These are phyloP conservation scores for Corythornis leucogaster DNA, from an alignment of 2,797 vertebrate genomes.

Conservation along the genomic window DNA sequence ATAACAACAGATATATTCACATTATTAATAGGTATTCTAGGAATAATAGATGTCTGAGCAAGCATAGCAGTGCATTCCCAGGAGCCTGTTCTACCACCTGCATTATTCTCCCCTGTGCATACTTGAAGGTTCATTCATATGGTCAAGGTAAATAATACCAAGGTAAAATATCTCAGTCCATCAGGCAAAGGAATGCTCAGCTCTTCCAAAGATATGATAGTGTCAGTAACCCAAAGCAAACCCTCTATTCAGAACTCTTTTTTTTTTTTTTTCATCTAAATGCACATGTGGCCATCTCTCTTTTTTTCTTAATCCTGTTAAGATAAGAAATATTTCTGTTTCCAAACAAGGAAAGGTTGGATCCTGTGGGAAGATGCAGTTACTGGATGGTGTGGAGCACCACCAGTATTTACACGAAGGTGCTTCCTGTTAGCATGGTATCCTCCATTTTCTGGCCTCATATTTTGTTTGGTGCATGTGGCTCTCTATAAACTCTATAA, in stretches of 20 bases:
- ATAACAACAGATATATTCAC: background rate
- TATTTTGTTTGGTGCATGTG: constrained; percentile 11
- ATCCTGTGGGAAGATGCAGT: background rate
- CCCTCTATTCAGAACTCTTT: background rate
- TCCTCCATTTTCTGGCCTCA: background rate
- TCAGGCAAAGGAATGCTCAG: background rate
- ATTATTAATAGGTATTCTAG: background rate
- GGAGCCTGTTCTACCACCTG: background rate
- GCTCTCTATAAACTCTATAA: constrained; percentile 19
- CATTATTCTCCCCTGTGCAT: background rate
- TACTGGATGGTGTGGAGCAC: background rate
- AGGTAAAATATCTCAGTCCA: background rate
- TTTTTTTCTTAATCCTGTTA: background rate
- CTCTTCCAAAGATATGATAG: background rate
- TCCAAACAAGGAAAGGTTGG: background rate
- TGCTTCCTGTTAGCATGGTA: constrained; percentile 50
- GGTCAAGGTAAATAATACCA: background rate
- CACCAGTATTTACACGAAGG: constrained; percentile 22
- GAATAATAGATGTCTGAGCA: background rate
- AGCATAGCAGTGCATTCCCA: background rate
- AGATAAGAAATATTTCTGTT: background rate
- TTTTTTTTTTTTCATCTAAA: background rate
- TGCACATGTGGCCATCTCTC: background rate
- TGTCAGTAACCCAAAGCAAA: background rate
- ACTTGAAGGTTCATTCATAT: background rate